Conservation (phyloP, 1,140 invertebrate species). For the Archivesica marissinica region DNA sequence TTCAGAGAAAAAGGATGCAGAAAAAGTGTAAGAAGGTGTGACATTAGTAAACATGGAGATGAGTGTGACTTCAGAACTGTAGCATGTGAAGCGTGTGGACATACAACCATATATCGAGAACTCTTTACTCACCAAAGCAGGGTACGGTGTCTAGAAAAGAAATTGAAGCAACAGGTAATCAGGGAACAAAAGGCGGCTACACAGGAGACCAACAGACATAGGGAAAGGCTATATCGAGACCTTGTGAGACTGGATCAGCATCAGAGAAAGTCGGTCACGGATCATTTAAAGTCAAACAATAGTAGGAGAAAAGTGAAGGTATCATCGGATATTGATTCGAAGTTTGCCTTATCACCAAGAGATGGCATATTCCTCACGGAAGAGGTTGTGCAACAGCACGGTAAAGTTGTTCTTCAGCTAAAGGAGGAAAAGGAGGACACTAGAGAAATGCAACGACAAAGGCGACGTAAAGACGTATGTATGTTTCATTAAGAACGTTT, state of each 20-base stretch:
- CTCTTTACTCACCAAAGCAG: slow-evolving; percentile 76
- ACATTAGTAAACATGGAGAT: slow-evolving; percentile 66
- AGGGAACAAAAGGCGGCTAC: slow-evolving; percentile 63
- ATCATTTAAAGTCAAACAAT: slow-evolving; percentile 57
- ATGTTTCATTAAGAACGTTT: not conserved
- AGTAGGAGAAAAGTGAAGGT: slow-evolving; percentile 37
- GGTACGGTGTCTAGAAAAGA: slow-evolving; percentile 73
- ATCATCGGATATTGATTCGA: slow-evolving; percentile 15
- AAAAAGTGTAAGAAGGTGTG: slow-evolving; percentile 66
- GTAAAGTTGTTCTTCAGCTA: not conserved
- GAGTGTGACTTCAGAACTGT: slow-evolving; percentile 73
- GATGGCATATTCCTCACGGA: slow-evolving; percentile 60
- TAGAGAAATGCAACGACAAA: not conserved
- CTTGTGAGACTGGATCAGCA: slow-evolving; percentile 62
- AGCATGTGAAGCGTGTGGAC: slow-evolving; percentile 76
- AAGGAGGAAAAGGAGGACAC: not conserved
- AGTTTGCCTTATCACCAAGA: slow-evolving; percentile 24
- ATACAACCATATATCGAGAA: slow-evolving; percentile 68
- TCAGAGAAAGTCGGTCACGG: slow-evolving; percentile 59
- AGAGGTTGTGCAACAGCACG: slow-evolving; percentile 24
- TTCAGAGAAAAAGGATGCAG: slow-evolving; percentile 69
- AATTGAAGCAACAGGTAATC: slow-evolving; percentile 74
- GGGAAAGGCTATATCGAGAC: slow-evolving; percentile 61
- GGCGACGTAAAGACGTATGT: not conserved
- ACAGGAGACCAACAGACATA: slow-evolving; percentile 66